Conservation (phyloP, 1,140 invertebrate species). For the Lepeophtheirus salmonis region DNA sequence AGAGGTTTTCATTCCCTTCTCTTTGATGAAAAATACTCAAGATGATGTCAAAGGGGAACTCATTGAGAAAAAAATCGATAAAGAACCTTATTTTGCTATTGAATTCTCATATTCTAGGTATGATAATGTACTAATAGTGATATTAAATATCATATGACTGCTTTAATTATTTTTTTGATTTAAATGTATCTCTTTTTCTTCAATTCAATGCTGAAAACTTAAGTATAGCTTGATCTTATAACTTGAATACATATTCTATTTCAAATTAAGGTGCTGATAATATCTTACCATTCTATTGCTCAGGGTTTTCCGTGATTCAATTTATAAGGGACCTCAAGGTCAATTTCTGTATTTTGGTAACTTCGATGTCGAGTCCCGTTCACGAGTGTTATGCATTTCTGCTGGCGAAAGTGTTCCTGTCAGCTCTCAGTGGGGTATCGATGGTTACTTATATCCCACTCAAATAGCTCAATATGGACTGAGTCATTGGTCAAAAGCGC, state of each 20-base stretch:
- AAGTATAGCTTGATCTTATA: not conserved
- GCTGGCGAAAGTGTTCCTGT: constrained; percentile 53
- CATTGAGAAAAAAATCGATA: not conserved
- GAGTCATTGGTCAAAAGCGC: constrained; percentile 86
- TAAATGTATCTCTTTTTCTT: not conserved
- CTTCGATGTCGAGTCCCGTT: constrained; percentile 78
- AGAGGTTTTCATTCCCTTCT: not conserved
- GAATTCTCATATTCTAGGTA: not conserved
- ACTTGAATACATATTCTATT: too few relatives aligned
- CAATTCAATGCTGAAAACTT: not conserved
- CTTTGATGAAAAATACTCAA: not conserved
- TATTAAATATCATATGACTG: not conserved
- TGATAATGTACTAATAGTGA: not conserved
- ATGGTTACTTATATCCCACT: constrained; percentile 89
- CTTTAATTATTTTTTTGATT: not conserved
- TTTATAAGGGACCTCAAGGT: constrained; percentile 32
- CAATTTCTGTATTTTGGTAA: constrained; percentile 64
- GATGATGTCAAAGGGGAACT: not conserved
- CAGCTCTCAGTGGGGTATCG: constrained; percentile 38
- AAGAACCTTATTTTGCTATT: not conserved
- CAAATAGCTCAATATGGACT: constrained; percentile 96
- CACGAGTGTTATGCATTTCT: constrained; percentile 85
- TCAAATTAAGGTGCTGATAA: too few relatives aligned
- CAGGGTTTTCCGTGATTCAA: not conserved
- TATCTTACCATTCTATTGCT: not conserved